Evolutionary conservation across 2,113 vertebrate species (phyloP), one percentile per base, ranked within the genome.

Genomic region (Euleptes europaea): DNA sequence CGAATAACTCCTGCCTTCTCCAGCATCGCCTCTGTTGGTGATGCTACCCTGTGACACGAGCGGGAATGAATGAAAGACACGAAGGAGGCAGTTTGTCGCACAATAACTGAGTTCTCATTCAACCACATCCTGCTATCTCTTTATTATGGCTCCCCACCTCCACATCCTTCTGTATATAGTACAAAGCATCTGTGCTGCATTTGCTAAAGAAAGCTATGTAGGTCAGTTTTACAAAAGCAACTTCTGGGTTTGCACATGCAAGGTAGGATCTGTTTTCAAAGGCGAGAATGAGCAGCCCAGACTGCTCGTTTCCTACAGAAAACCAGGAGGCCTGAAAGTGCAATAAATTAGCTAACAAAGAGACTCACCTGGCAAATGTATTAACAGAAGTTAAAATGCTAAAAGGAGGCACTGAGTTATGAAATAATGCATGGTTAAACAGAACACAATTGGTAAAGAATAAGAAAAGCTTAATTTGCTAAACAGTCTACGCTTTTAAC

Each of bases 1-100:
- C 92, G 83, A 93, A 92, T 91, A 83, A 86, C 85, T 85, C 89
- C 92, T 88, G 89, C 89, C 90, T 85, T 69, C 90, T 83, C 66
- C 86, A 91, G 86, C 73, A 54, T 70, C 1, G 70, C 81, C 90
- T 92, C 90, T 6, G 0, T 87, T 14, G 82, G 89, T 80, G 83
- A 79, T 78, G 70, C 77, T 85, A 86, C 87, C 90, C 88, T 63
- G 60, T 0, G 3, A 75, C 80, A 79, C 0, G 31, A 90, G 79
- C 0, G 1, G 82, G 72, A 35, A 77, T 19, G 8, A 94, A 91
- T 0, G 23, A 88, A 87, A 79, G 80, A 77, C 60, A 76, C 4
- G 47, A 90, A 88, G 88, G 88, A 90, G 92, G 85, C 1, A 9
- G 77, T 72, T 82, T 88, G 60, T 82, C 88, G 73, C 80, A 77